phyloP scores from a whole-genome alignment of 2,113 vertebrate species.

The Protomyctophum bolini region DNA sequence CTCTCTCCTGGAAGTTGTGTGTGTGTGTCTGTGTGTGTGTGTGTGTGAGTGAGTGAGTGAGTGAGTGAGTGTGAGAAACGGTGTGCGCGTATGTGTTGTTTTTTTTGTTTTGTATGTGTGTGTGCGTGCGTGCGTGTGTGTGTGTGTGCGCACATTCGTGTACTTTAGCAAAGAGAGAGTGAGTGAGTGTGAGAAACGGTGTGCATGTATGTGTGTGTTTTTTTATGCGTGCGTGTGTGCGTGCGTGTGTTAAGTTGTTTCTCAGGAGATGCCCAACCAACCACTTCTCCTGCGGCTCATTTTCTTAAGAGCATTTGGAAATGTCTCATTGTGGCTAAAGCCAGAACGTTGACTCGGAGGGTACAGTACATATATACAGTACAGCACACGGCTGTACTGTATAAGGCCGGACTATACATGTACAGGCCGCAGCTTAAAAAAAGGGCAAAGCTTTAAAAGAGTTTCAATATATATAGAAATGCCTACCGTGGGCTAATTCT shows the following conservation, averaged over 20 bases:
- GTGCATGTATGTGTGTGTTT: too few species aligned
- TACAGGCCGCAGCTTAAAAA: background rate
- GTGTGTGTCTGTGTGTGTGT: background rate
- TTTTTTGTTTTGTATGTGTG: background rate
- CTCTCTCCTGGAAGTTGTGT: background rate
- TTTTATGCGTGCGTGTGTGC: too few species aligned
- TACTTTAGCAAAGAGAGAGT: too few species aligned
- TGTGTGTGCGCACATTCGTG: background rate
- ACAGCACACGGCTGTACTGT: too few species aligned
- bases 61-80: background rate
- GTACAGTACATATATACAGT: too few species aligned
- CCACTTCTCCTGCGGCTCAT: slow-evolving; percentile 16
- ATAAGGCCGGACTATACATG: background rate
- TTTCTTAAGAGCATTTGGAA: slow-evolving; percentile 42
- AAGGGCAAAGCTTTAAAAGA: background rate
- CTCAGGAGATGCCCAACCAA: slow-evolving; percentile 35
- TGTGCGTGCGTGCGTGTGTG: background rate
- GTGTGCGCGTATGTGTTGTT: background rate
- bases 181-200: too few species aligned
- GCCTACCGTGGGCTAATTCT: background rate
- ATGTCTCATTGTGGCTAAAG: slow-evolving; percentile 2
- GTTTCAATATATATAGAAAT: too few species aligned
- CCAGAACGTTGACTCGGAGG: background rate
- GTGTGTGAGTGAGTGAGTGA: too few species aligned
- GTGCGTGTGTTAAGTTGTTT: slow-evolving; percentile 14